These are phyloP conservation scores for Eublepharis macularius DNA, from an alignment of 2,113 vertebrate genomes.

Conservation along the genomic window DNA sequence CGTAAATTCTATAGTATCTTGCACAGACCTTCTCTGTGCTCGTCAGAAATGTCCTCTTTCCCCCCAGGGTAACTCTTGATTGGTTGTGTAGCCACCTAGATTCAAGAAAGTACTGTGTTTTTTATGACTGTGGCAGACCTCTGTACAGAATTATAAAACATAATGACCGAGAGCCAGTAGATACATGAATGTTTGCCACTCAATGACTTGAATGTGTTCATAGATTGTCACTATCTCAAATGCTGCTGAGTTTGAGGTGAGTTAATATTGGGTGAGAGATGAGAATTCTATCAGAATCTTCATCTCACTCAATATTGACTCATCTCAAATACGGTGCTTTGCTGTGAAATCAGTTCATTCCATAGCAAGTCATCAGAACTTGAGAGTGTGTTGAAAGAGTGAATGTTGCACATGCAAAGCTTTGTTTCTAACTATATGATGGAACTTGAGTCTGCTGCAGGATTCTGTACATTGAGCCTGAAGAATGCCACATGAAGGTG, in stretches of 20 bases:
- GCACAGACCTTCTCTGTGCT: background rate
- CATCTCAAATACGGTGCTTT: background rate
- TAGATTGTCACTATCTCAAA: background rate
- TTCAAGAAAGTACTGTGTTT: background rate
- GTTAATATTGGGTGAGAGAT: background rate
- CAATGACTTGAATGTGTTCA: background rate
- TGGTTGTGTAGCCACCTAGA: background rate
- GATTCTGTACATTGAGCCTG: background rate
- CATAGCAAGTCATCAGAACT: background rate
- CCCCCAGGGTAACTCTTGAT: background rate
- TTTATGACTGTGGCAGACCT: background rate
- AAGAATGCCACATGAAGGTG: background rate
- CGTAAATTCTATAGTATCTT: too few species aligned
- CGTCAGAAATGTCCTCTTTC: background rate
- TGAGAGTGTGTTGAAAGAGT: background rate
- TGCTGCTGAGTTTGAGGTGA: background rate
- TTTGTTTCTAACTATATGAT: background rate
- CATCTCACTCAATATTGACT: background rate
- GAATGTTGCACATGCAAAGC: background rate
- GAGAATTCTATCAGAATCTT: background rate
- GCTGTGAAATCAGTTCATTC: background rate
- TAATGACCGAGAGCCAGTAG: background rate
- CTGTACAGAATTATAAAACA: background rate
- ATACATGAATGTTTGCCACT: background rate
- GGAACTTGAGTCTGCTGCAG: background rate